Conservation (phyloP, 2,888 invertebrate genomes). For the Serripes groenlandicus region DNA sequence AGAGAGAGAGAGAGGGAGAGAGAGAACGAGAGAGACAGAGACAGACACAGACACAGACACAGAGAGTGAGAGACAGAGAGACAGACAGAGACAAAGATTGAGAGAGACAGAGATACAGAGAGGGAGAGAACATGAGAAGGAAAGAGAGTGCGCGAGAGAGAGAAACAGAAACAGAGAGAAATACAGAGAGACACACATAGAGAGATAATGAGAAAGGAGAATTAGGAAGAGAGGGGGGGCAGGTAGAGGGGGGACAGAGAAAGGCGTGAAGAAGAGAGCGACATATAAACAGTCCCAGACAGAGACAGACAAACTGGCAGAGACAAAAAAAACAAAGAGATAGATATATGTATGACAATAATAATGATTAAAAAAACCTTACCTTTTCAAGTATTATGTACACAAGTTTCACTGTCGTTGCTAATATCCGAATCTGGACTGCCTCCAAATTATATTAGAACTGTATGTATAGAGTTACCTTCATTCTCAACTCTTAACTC, state of each 20-base stretch:
- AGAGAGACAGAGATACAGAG: not conserved
- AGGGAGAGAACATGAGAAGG: too few species aligned
- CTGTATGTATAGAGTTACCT: not conserved
- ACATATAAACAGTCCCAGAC: too few species aligned
- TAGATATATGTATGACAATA: too few species aligned
- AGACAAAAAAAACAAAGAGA: too few species aligned
- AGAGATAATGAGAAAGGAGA: too few species aligned
- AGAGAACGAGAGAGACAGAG: conserved; percentile 8
- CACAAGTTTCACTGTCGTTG: not conserved
- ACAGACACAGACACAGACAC: not conserved
- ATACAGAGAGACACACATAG: too few species aligned
- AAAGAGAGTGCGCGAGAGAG: too few species aligned
- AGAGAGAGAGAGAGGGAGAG: conserved; percentile 4
- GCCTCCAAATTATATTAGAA: not conserved
- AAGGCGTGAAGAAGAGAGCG: too few species aligned
- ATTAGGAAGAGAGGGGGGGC: too few species aligned
- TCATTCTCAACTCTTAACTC: not conserved
- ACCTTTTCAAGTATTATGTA: not conserved
- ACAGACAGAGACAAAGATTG: too few species aligned
- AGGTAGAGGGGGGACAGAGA: too few species aligned
- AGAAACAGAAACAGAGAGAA: not conserved
- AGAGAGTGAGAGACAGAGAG: not conserved
- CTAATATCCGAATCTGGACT: not conserved
- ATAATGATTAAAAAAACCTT: not conserved
- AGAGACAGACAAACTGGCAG: too few species aligned